phyloP scores from a whole-genome alignment of 2,797 vertebrate species.

The Bryconaethiops microstoma region DNA sequence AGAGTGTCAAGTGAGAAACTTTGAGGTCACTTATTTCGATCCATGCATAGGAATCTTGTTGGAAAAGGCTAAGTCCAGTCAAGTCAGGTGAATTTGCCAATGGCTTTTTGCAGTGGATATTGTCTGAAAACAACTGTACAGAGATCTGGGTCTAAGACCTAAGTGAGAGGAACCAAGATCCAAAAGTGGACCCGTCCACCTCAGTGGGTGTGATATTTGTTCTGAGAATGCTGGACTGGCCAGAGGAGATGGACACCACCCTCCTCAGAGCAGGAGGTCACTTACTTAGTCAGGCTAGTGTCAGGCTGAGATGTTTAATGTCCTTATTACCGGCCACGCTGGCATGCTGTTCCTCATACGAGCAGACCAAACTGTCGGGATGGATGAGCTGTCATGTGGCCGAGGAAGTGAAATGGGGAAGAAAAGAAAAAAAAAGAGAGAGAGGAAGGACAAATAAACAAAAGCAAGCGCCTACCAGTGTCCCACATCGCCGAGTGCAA shows the following conservation, averaged over 20 bases:
- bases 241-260: neutral
- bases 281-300: slow-evolving; percentile 5
- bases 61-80: too few species aligned
- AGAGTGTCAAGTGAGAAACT: neutral
- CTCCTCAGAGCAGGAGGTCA: slow-evolving; percentile 59
- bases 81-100: too few species aligned
- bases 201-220: neutral
- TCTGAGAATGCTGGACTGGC: neutral
- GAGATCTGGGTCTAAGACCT: too few species aligned
- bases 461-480: slow-evolving; percentile 21
- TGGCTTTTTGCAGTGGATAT: too few species aligned
- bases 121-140: too few species aligned
- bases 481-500: slow-evolving; percentile 30
- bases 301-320: slow-evolving; percentile 64
- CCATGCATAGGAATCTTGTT: neutral
- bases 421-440: slow-evolving; percentile 43
- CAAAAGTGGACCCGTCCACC: too few species aligned
- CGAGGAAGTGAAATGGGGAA: slow-evolving; percentile 21
- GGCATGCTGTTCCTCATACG: slow-evolving; percentile 45
- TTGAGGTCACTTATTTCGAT: neutral
- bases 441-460: slow-evolving; percentile 58
- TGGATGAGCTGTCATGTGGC: slow-evolving; percentile 57
- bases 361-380: slow-evolving; percentile 56
- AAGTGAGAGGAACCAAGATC: too few species aligned
- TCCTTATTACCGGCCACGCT: slow-evolving; percentile 60